Conservation (phyloP, 2,888 invertebrate species). For the Oscheius sp. region DNA sequence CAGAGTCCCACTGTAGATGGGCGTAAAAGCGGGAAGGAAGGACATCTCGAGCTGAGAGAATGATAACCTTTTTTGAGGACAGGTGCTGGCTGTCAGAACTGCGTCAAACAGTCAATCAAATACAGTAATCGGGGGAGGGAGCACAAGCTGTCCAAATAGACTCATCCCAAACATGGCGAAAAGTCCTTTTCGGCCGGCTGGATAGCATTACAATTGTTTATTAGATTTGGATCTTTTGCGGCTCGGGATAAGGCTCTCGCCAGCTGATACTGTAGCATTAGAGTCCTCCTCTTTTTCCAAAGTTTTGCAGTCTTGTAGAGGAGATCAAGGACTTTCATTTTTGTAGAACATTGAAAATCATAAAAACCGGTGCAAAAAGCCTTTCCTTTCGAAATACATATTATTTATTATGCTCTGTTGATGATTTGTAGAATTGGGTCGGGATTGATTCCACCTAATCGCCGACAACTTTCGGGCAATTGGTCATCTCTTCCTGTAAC, state of each 20-base stretch:
- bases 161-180: slow-evolving; percentile 16
- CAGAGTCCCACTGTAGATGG: slow-evolving; percentile 5
- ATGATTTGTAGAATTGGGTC: slow-evolving; percentile 49
- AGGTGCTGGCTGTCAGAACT: slow-evolving; percentile 25
- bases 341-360: too few relatives aligned
- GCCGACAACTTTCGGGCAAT: slow-evolving; percentile 37
- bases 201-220: slow-evolving; percentile 11
- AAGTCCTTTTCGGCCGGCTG: slow-evolving; percentile 8
- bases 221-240: too few relatives aligned
- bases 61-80: slow-evolving; percentile 17
- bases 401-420: slow-evolving; percentile 11
- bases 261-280: too few relatives aligned
- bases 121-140: slow-evolving; percentile 25
- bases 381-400: not conserved
- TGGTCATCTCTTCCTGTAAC: slow-evolving; percentile 32
- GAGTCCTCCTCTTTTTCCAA: too few relatives aligned
- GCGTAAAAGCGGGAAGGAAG: slow-evolving; percentile 23
- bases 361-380: not conserved
- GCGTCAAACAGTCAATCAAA: slow-evolving; percentile 20
- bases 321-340: too few relatives aligned
- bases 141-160: slow-evolving; percentile 15
- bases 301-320: too few relatives aligned
- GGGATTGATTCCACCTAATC: slow-evolving; percentile 26
- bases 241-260: too few relatives aligned
- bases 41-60: slow-evolving; percentile 18